Evolutionary conservation across 2,797 vertebrate genomes (phyloP).

Genomic region (Cuniculus paca): DNA sequence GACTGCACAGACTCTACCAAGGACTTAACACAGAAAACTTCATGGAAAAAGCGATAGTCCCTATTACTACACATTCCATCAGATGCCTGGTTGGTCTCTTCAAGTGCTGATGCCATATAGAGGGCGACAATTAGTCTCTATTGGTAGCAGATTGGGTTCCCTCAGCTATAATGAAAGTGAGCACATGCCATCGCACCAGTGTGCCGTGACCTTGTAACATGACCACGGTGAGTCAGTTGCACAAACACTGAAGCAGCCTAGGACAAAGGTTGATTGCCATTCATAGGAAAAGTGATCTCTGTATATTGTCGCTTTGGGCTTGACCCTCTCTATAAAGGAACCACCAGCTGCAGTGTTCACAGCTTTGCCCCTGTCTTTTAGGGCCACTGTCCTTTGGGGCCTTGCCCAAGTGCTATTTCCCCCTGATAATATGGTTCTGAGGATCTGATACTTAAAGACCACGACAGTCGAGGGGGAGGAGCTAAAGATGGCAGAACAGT

Average conservation of each 20-base stretch:
- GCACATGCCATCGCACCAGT: not conserved
- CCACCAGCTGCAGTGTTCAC: not conserved
- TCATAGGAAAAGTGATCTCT: not conserved
- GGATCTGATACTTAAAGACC: not conserved
- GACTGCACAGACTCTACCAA: not conserved
- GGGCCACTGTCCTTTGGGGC: not conserved
- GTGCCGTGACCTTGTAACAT: not conserved
- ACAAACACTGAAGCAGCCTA: not conserved
- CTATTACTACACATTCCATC: not conserved
- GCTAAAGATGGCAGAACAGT: too few species aligned
- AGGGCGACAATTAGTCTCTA: not conserved
- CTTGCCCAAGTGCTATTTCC: not conserved
- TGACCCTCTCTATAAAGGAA: not conserved
- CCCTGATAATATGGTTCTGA: not conserved
- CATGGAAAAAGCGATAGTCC: not conserved
- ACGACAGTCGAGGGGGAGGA: too few species aligned
- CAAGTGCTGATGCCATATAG: not conserved
- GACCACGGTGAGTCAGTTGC: not conserved
- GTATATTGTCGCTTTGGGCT: not conserved
- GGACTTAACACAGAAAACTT: not conserved
- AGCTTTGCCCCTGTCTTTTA: not conserved
- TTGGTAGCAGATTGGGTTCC: not conserved
- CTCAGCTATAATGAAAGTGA: not conserved
- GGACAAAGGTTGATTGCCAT: not conserved
- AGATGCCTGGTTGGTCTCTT: not conserved